Evolutionary conservation across 2,113 vertebrate species (phyloP).

Genomic region (Hiodon alosoides): DNA sequence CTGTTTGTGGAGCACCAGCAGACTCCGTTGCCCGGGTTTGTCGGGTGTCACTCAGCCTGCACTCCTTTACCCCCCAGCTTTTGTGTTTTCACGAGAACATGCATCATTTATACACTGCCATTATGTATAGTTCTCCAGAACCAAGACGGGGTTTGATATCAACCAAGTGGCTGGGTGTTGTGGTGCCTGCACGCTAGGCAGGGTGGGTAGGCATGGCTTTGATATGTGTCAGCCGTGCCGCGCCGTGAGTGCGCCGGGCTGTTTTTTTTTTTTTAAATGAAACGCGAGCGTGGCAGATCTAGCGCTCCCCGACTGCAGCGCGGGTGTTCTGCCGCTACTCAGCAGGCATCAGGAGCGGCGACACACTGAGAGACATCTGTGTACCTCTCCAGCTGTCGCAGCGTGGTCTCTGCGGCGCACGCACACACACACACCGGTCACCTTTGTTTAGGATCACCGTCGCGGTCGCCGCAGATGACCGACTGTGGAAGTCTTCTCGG

Average conservation of each 20-base stretch:
- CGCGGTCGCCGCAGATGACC: slow-evolving; percentile 1
- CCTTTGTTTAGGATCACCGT: neutral
- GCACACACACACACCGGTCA: neutral
- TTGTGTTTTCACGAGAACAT: too few relatives aligned
- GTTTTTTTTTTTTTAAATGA: neutral
- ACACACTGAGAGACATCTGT: neutral
- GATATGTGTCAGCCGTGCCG: neutral
- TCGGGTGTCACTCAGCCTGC: too few relatives aligned
- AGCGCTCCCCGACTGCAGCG: too few relatives aligned
- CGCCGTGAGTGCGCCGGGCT: neutral
- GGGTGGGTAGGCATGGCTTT: neutral
- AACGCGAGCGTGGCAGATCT: too few relatives aligned
- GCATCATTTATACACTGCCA: too few relatives aligned
- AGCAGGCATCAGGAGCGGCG: neutral
- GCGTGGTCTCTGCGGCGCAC: neutral
- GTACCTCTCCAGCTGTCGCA: neutral
- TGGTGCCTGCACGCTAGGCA: neutral
- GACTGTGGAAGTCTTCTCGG: neutral
- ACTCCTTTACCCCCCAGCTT: too few relatives aligned
- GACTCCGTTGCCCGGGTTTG: too few relatives aligned
- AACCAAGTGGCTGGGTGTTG: neutral
- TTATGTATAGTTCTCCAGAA: neutral
- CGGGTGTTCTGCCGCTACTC: neutral
- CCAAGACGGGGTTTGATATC: neutral
- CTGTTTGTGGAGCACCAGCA: too few relatives aligned